Conservation (phyloP, 1,140 invertebrate genomes). For the Panonychus citri region DNA sequence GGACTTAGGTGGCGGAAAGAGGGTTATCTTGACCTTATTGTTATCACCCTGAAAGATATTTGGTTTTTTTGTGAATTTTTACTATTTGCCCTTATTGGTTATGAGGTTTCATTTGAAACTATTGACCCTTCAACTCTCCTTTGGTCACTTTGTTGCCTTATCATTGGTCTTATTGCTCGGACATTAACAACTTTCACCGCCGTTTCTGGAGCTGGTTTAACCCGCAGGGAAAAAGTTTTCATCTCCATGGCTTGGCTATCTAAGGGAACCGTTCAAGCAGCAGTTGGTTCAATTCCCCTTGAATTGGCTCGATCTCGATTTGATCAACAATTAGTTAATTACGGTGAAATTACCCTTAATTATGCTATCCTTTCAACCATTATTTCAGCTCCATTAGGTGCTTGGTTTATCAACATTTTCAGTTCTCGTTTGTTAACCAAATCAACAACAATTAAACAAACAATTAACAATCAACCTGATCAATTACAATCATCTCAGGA, state of each 20-base stretch:
- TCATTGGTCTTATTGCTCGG: slow-evolving; percentile 30
- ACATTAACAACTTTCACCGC: slow-evolving; percentile 33
- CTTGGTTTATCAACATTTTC: too few species aligned
- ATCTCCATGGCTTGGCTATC: slow-evolving; percentile 72
- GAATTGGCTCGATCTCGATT: slow-evolving; percentile 30
- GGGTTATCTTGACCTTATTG: slow-evolving; percentile 30
- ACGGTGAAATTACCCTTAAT: too few species aligned
- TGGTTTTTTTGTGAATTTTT: slow-evolving; percentile 88
- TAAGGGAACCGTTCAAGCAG: slow-evolving; percentile 77
- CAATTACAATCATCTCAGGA: too few species aligned
- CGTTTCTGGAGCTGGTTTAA: slow-evolving; percentile 39
- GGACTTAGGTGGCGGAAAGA: slow-evolving; percentile 20
- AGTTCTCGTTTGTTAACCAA: too few species aligned
- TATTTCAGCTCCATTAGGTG: too few species aligned
- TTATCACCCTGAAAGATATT: slow-evolving; percentile 54
- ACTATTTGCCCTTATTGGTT: slow-evolving; percentile 67
- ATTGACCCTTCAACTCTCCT: slow-evolving; percentile 20
- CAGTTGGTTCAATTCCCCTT: slow-evolving; percentile 47
- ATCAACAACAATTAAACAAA: too few species aligned
- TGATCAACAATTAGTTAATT: too few species aligned
- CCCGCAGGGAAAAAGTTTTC: slow-evolving; percentile 60
- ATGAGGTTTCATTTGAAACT: slow-evolving; percentile 35
- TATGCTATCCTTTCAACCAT: too few species aligned
- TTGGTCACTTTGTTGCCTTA: slow-evolving; percentile 18
- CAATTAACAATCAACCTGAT: too few species aligned